Base-by-base conservation (phyloP, 2,113 vertebrate genomes). In the Brachyistius frenatus region DNA sequence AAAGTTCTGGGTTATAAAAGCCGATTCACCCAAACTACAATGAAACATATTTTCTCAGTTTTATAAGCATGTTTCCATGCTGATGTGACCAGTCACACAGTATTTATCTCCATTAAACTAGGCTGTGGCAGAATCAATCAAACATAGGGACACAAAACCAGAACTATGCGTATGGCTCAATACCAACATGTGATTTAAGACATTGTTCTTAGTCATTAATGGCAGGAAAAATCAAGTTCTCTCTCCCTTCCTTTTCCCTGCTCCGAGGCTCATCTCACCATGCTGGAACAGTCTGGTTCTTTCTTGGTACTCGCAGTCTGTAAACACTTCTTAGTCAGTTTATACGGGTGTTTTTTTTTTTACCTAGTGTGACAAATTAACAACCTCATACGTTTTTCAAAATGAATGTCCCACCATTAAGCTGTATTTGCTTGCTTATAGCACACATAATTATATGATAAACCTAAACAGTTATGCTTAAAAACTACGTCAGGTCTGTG, bases 311-410 rank as follows among this genome's bases (percentile, higher is more conserved):
- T 23, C 1, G 23, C 33, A 13, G 33, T 61, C 37, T 88, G 49
- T 74, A 86, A 85, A 84, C 83, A 86, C 35, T 66, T 33, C 30
- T 66, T 5, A 35, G 36, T 72, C 0, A 5, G 81, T 90, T 89
- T 85, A 88, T 73, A 79, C 23, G 23, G 23, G 23, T 79, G 57
- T 54, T 60, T 63, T 58, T 50, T 44, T 74, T 69, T 10, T 61
- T 63, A 53, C 64, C 62, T 2, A 30, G 33, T 54, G 23, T 23
- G 23, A 23, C 23, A 23, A 23, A 23, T 23, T 23, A 23, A 23
- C 23, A 23, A 23, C 23, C 23, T 23, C 23, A 23, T 23, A 23
- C 1, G 23, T 23, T 23, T 73, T 56, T 13, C 7, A 16, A 55
- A 50, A 10, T 1, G 10, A 44, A 7, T 11, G 4, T 44, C 0